Evolutionary conservation across 2,888 invertebrate species (phyloP), one percentile per base, ranked within the genome.

Genomic region (Drosophila algonquin): DNA sequence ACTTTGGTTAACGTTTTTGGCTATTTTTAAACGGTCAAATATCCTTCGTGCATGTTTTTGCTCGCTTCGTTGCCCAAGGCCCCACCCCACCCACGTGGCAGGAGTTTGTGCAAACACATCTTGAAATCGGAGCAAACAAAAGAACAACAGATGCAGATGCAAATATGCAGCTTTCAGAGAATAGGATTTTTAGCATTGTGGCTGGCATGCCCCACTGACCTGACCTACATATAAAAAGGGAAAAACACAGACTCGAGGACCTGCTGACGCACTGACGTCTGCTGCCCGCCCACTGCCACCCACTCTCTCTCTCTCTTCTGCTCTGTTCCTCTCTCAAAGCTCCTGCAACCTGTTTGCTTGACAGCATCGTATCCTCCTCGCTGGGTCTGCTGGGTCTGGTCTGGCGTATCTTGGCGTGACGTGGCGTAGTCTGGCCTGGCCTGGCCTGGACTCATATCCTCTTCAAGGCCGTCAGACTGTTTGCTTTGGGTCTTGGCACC

Each of bases 261-360:
- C 50, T 51, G 50, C 55, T 67, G 65, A 65, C 65, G 63, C 47
- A 40, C 40, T 40, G 40, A 40, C 62, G 18, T 12, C 24, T 35
- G 46, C 60, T 12, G 1, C 21, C 10, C 40, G 32, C 3, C 40
- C 40, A 16, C 14, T 40, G 5, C 40, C 21, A 53, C 18, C 12
- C 14, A 14, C 21, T 3, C 21, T 3, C 21, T 21, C 21, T 21
- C 21, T 21, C 2, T 21, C 35, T 10, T 8, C 18, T 18, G 18
- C 18, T 18, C 18, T 18, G 18, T 32, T 7, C 7, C 40, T 40
- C 40, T 40, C 14, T 3, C 18, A 45, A 51, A 78, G 78, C 73
- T 78, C 45, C 52, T 30, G 35, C 78, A 58, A 73, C 76, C 70
- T 77, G 78, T 70, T 73, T 52, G 69, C 63, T 52, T 46, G 56